Evolutionary conservation across 1,140 invertebrate species (phyloP), one percentile per base, ranked within the genome.

Genomic region (Atta colombica): DNA sequence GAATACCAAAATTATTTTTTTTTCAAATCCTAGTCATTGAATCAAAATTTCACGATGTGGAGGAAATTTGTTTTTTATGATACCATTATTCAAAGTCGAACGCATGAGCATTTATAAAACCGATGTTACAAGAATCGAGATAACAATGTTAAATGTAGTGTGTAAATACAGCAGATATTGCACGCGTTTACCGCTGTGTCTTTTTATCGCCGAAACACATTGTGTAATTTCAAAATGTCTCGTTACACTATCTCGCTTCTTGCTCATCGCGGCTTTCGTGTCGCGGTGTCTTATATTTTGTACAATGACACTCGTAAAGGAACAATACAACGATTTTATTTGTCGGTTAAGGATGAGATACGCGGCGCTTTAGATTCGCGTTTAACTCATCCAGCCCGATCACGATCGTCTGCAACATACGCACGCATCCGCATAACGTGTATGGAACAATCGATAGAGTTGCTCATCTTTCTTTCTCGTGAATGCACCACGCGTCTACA

Each of bases 381-480:
- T 8, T 35, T 35, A 35, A 60, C 21, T 51, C 21, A 18, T 49
- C 35, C 16, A 16, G 10, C 45, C 39, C 49, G 63, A 78, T 77
- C 28, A 49, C 12, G 25, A 80, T 55, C 10, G 18, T 25, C 18
- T n/a, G 21, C 39, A 18, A n/a, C 31, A 53, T 35, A 66, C 53
- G 78, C 31, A 25, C 16, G 68, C 87, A 89, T 39, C 81, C 77
- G 74, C 55, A n/a, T 78, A 81, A 81, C 66, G 14, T 39, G 81
- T 65, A 8, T 18, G 10, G 49, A 84, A 78, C 61, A 51, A 75
- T 80, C 75, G 66, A 58, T 60, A 28, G 51, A 49, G 39, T 8
- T 58, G 31, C 25, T 39, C 31, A 10, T 72, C 35, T 61, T 60
- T 21, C 12, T 12, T 72, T 75, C 21, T 58, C 21, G 72, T 60